Evolutionary conservation across 2,888 invertebrate genomes (phyloP).

Genomic region (Hecatera dysodea): DNA sequence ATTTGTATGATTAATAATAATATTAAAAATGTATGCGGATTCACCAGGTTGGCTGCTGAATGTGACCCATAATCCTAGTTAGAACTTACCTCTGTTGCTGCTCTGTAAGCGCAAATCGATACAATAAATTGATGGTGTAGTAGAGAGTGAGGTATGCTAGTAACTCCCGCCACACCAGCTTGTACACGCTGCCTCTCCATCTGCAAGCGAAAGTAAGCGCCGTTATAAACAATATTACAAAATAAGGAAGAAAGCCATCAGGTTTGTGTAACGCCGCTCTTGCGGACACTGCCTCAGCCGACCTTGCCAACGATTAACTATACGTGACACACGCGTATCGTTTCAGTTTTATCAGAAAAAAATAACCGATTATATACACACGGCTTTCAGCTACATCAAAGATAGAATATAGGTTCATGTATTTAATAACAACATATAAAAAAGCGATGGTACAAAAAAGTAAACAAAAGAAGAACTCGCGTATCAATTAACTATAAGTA

Average conservation of each 20-base stretch:
- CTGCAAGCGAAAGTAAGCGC: constrained; percentile 86
- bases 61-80: constrained; percentile 4
- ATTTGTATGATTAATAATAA: constrained; percentile 7
- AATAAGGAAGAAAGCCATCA: constrained; percentile 51
- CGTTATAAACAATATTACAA: constrained; percentile 42
- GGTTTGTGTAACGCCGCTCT: constrained; percentile 45
- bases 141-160: constrained; percentile 96
- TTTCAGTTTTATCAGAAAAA: constrained; percentile 46
- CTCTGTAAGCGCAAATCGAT: constrained; percentile 95
- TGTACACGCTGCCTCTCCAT: constrained; percentile 99
- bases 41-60: background rate
- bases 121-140: constrained; percentile 96
- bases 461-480: background rate
- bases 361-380: constrained; percentile 24
- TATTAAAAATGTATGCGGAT: too few species aligned
- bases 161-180: constrained; percentile 98
- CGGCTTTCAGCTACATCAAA: constrained; percentile 22
- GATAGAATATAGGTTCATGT: background rate
- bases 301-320: constrained; percentile 52
- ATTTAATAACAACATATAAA: constrained; percentile 1
- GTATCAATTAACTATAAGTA: constrained; percentile 13
- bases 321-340: constrained; percentile 40
- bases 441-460: background rate
- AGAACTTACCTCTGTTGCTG: constrained; percentile 94
- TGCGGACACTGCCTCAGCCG: constrained; percentile 20